These are phyloP conservation scores for Physella acuta DNA, from an alignment of 1,140 invertebrate species.

Conservation along the genomic window DNA sequence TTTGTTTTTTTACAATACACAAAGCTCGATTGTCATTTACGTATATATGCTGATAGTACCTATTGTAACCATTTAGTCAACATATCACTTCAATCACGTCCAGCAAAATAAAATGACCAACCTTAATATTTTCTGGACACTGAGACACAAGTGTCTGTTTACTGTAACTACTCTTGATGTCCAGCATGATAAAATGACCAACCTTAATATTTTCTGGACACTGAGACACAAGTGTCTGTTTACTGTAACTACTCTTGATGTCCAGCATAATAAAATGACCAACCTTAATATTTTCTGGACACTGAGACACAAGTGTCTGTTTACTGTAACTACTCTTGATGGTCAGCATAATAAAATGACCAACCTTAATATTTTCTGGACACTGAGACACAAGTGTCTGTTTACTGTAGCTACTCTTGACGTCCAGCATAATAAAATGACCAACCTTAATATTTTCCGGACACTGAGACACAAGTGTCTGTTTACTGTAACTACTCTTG, in stretches of 20 bases:
- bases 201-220: constrained; percentile 89
- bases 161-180: constrained; percentile 92
- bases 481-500: constrained; percentile 93
- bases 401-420: constrained; percentile 95
- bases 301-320: constrained; percentile 72
- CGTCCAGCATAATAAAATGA: too few species aligned
- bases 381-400: constrained; percentile 73
- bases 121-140: constrained; percentile 86
- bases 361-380: constrained; percentile 90
- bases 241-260: constrained; percentile 93
- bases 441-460: constrained; percentile 91
- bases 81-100: too few species aligned
- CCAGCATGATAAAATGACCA: too few species aligned
- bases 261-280: too few species aligned
- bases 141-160: constrained; percentile 78
- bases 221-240: constrained; percentile 74
- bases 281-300: constrained; percentile 90
- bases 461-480: constrained; percentile 72
- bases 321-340: constrained; percentile 96
- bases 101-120: too few species aligned
- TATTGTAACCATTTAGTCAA: too few species aligned
- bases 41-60: too few species aligned
- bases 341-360: too few species aligned
- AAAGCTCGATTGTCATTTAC: too few species aligned
- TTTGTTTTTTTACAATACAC: too few species aligned